These are phyloP conservation scores for Ancistrus triradiatus DNA, from an alignment of 2,113 vertebrate genomes.

Conservation along the genomic window DNA sequence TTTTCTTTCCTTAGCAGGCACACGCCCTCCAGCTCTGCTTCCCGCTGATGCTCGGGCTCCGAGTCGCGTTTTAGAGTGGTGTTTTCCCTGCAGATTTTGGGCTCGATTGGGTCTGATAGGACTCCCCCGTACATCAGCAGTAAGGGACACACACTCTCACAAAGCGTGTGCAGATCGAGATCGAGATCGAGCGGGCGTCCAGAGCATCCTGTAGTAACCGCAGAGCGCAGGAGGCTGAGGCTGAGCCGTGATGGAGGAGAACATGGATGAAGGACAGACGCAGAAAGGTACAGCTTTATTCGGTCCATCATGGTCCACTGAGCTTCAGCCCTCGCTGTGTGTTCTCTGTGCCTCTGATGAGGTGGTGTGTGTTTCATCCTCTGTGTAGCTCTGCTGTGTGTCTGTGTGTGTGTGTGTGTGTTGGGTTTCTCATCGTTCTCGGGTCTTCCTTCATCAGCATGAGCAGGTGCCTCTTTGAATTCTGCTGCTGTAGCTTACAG, in stretches of 20 bases:
- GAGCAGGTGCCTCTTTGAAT: too few relatives aligned
- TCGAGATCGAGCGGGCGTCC: constrained; percentile 23
- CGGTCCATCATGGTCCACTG: neutral
- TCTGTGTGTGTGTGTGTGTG: neutral
- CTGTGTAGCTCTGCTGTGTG: neutral
- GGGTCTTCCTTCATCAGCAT: too few relatives aligned
- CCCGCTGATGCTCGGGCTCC: neutral
- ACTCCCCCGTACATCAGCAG: constrained; percentile 52
- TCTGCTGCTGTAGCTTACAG: too few relatives aligned
- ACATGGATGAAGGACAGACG: constrained; percentile 89
- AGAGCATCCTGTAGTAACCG: constrained; percentile 65
- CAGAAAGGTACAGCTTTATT: constrained; percentile 74
- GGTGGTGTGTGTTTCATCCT: neutral
- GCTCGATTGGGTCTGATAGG: constrained; percentile 32
- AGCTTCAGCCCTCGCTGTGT: neutral
- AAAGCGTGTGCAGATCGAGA: neutral
- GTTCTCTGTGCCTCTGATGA: too few relatives aligned
- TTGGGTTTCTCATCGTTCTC: too few relatives aligned
- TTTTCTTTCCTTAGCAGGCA: neutral
- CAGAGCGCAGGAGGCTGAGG: constrained; percentile 60
- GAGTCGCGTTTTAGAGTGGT: neutral
- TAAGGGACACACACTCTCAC: neutral
- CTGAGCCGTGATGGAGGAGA: constrained; percentile 82
- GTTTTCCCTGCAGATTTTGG: neutral
- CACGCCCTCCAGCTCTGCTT: constrained; percentile 24